Evolutionary conservation across 2,888 invertebrate species (phyloP), one percentile per base, ranked within the genome.

Genomic region (Ichneumoninae sp.): DNA sequence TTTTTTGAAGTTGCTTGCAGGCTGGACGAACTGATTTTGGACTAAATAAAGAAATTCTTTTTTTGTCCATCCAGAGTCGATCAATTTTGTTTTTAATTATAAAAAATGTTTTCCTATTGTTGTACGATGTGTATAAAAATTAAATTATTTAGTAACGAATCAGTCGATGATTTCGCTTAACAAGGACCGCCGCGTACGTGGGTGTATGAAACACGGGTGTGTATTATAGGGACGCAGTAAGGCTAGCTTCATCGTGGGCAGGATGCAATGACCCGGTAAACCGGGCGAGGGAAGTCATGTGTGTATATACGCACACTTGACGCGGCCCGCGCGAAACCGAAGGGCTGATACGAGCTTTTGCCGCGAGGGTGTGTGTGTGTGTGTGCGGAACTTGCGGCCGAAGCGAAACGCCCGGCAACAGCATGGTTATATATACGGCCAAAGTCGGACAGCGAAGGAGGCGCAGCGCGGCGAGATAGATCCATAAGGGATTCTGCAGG

Each of bases 401-500:
- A 16, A n/a, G 30, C 30, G 10, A 30, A 71, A 62, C 62, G 62
- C 62, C 62, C 62, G 19, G 57, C 36, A 72, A 71, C 71, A 36
- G 36, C 22, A 19, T 36, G 5, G 54, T 2, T 57, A 54, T 57
- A 57, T 57, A 57, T 57, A 57, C 33, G n/a, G 22, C 66, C 40
- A 40, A 66, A 66, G 40, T 66, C 66, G 40, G 66, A 40, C 40
- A 40, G n/a, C 40, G 40, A 66, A 66, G 66, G 8, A 40, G 66
- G 19, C 13, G 22, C 40, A 66, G 66, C 36, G 57, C 54, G 22
- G 4, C 19, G 70, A 74, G 30, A 75, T 79, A 76, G 74, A 82
- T 77, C 83, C 80, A 80, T 83, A 77, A 72, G 83, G 80, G 83
- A 83, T 77, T 82, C 69, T 54, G 30, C 47, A 44, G 70, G 78